Base-by-base conservation (phyloP, 2,113 vertebrate genomes). In the Xenopus borealis region DNA sequence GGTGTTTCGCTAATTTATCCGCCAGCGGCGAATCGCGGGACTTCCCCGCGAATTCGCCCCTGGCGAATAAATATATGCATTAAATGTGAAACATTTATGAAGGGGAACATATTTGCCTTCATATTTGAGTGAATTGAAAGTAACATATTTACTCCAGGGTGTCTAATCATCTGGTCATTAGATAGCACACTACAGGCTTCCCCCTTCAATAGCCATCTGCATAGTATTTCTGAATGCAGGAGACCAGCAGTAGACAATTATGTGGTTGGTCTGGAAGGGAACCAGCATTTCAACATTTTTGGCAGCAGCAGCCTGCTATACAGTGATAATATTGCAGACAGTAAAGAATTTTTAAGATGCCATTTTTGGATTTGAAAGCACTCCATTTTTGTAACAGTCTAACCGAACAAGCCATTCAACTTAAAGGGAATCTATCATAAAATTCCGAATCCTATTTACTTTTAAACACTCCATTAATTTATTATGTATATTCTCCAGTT, bases 161-260 rank as follows among this genome's bases (percentile, higher is more conserved):
- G 46, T 68, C n/a, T 68, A 69, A 75, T 75, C 66, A 75, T 69
- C 72, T 69, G 72, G 65, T 69, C 72, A 52, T 68, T 68, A 40
- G 64, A 62, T 66, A 64, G 63, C 23, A 73, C 72, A 73, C 65
- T 69, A 66, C 61, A 75, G 65, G 47, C 46, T 75, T 62, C 10
- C 40, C 23, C 19, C 55, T 69, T 62, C 72, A 62, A 12, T 69
- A 75, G 62, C 65, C 72, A 75, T 75, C 72, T 75, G 72, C 65
- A 62, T 67, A 75, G 65, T 62, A 68, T 62, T 75, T 69, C 65
- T 69, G 72, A 75, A 75, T 62, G 66, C 66, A 75, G 64, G 72
- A 58, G 62, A 66, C 40, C 16, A 55, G 47, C 30, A 66, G 40
- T 52, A 69, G 47, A 62, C 72, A 69, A 75, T 75, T 67, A 75